Conservation (phyloP, 2,797 vertebrate genomes). For the Mormyrops boulengeri region DNA sequence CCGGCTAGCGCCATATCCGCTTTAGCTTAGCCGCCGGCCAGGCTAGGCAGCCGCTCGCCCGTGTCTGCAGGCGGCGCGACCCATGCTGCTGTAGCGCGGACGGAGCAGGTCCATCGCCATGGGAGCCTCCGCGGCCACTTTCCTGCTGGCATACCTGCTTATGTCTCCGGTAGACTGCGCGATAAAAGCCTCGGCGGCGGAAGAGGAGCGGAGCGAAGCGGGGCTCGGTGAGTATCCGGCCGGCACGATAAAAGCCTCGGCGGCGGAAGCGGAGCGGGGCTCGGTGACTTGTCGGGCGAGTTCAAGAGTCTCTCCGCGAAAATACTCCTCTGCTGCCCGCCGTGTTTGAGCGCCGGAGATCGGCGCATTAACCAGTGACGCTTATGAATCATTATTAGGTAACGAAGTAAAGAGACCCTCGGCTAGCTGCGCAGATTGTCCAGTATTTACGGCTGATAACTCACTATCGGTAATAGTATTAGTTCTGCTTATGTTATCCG, state of each 20-base stretch:
- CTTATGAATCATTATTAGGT: neutral
- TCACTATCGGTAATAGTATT: neutral
- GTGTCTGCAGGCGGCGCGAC: neutral
- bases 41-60: neutral
- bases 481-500: neutral
- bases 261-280: conserved; percentile 25
- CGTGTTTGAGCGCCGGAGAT: neutral
- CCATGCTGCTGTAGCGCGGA: neutral
- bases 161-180: conserved; percentile 45
- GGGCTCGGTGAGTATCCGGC: conserved; percentile 52
- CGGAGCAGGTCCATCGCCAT: conserved; percentile 27
- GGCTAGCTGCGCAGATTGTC: neutral
- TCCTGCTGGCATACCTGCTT: conserved; percentile 34
- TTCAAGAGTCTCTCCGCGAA: neutral
- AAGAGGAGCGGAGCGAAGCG: conserved; percentile 24
- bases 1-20: neutral
- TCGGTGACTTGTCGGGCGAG: conserved; percentile 47
- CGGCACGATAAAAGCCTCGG: conserved; percentile 19
- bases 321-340: neutral
- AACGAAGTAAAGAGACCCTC: neutral
- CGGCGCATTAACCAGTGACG: neutral
- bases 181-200: conserved; percentile 30
- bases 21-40: neutral
- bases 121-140: conserved; percentile 28
- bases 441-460: neutral